Percentiles rank a stretch among this genome's conserved stretches.
These are phyloP conservation scores for Lasioglossum calceatum DNA, from an alignment of 2,888 invertebrate genomes.

Conservation along the genomic window DNA sequence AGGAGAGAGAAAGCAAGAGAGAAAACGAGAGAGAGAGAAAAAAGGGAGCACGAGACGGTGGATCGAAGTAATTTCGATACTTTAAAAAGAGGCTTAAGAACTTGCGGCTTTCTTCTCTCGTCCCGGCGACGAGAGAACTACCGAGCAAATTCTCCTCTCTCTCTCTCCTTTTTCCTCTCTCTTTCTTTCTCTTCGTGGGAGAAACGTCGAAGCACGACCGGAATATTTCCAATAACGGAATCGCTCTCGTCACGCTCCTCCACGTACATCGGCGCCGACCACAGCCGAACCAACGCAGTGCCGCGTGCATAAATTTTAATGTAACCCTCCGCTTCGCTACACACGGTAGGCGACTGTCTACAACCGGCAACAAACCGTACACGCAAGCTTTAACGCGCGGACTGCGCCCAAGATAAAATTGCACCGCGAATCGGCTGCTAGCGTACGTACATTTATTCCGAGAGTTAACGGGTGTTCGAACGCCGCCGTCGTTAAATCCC, in stretches of 20 bases:
- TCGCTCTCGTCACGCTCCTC: conserved; percentile 17
- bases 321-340: background rate
- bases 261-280: conserved; percentile 20
- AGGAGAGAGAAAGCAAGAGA: background rate
- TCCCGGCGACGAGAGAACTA: background rate
- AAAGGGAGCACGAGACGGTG: background rate
- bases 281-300: conserved; percentile 23
- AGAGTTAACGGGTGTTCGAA: background rate
- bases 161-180: background rate
- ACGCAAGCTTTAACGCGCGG: conserved; percentile 40
- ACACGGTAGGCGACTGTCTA: background rate
- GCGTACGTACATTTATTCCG: conserved; percentile 13
- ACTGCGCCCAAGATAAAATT: conserved; percentile 34
- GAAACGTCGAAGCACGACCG: conserved; percentile 23
- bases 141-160: background rate
- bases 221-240: conserved; percentile 55
- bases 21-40: background rate
- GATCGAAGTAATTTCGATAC: conserved; percentile 70
- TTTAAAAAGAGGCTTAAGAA: conserved; percentile 64
- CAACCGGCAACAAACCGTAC: conserved; percentile 17
- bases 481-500: background rate
- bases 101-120: background rate
- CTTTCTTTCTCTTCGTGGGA: background rate
- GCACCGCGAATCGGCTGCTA: conserved; percentile 18
- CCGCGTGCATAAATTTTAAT: conserved; percentile 61